phyloP scores from a whole-genome alignment of 2,888 invertebrate species.

The Cataglyphis cursor region DNA sequence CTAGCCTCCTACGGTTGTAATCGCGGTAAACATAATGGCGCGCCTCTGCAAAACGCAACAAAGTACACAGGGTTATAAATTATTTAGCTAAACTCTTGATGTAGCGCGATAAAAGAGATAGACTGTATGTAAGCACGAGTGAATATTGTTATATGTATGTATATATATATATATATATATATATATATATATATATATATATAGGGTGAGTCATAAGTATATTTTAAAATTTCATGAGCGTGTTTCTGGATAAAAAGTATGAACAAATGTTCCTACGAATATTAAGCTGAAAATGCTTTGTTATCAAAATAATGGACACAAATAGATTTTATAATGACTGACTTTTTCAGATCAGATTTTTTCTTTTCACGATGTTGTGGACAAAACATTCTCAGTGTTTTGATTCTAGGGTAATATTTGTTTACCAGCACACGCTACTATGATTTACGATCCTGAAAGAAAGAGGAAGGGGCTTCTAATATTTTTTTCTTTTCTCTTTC shows the following conservation, averaged over 20 bases:
- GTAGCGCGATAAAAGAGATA: neutral
- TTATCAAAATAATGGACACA: too few relatives aligned
- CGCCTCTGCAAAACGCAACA: conserved; percentile 38
- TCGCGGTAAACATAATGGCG: conserved; percentile 43
- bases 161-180: neutral
- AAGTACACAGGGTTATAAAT: conserved; percentile 47
- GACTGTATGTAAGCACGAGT: neutral
- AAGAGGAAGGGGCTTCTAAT: neutral
- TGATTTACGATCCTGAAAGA: neutral
- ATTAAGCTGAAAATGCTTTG: too few relatives aligned
- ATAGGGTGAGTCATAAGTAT: neutral
- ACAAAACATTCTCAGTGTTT: too few relatives aligned
- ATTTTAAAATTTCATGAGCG: too few relatives aligned
- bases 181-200: neutral
- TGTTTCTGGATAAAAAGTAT: too few relatives aligned
- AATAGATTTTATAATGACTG: too few relatives aligned
- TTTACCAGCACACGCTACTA: too few relatives aligned
- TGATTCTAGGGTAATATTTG: too few relatives aligned
- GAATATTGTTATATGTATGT: neutral
- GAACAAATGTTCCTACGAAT: too few relatives aligned
- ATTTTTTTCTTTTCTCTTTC: neutral
- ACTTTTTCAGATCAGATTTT: too few relatives aligned
- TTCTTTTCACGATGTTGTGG: too few relatives aligned
- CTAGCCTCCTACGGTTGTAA: conserved; percentile 47
- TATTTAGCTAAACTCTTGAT: conserved; percentile 15